These are phyloP conservation scores for Steinernema hermaphroditum DNA, from an alignment of 2,888 invertebrate species.

Conservation along the genomic window DNA sequence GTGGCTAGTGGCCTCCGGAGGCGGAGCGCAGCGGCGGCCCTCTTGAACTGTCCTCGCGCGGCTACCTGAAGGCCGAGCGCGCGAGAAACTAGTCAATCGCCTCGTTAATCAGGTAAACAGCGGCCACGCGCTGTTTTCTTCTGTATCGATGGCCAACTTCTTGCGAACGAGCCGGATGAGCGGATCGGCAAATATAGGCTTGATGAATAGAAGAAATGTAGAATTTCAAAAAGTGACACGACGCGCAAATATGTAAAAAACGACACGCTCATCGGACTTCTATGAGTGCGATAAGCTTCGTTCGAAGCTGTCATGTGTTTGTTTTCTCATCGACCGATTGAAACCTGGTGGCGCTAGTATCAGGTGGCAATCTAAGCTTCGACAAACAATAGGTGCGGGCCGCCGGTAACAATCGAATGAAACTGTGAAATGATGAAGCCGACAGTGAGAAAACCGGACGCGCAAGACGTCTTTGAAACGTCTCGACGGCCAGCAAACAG, in stretches of 20 bases:
- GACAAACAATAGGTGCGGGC: background rate
- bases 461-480: too few relatives aligned
- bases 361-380: background rate
- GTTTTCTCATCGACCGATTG: background rate
- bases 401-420: background rate
- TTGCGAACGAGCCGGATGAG: slow-evolving; percentile 24
- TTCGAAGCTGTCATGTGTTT: background rate
- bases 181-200: background rate
- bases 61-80: background rate
- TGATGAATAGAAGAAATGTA: slow-evolving; percentile 1
- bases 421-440: background rate
- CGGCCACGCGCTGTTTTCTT: slow-evolving; percentile 16
- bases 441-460: background rate
- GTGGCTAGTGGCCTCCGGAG: background rate
- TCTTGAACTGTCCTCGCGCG: slow-evolving; percentile 24
- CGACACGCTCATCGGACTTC: too few relatives aligned
- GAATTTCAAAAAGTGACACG: background rate
- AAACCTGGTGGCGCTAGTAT: too few relatives aligned
- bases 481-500: too few relatives aligned
- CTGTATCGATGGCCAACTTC: slow-evolving; percentile 12
- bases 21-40: slow-evolving; percentile 3
- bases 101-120: slow-evolving; percentile 14
- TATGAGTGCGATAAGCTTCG: too few relatives aligned
- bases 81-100: slow-evolving; percentile 15
- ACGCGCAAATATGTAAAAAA: background rate